Conservation (phyloP, 2,797 vertebrate species). For the Manis pentadactyla region DNA sequence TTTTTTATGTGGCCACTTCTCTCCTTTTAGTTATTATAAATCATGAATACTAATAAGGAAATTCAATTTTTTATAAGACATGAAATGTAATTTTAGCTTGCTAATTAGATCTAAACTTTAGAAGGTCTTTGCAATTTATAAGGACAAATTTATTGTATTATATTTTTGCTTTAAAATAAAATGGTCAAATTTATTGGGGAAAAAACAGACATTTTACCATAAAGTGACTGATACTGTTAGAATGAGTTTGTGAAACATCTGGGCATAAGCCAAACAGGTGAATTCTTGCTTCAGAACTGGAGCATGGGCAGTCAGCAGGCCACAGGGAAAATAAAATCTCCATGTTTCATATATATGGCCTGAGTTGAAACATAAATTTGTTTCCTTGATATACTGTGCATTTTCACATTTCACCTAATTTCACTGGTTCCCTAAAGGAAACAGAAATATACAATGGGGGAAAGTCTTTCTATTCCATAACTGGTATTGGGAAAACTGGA, state of each 20-base stretch:
- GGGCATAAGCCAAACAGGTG: background rate
- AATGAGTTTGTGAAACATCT: background rate
- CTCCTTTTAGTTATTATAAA: conserved; percentile 67
- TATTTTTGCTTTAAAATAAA: conserved; percentile 58
- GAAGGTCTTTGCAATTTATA: conserved; percentile 9
- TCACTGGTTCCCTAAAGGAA: background rate
- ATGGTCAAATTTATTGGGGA: background rate
- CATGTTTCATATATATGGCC: background rate
- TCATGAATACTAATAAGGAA: conserved; percentile 57
- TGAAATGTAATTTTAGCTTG: conserved; percentile 40
- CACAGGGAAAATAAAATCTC: background rate
- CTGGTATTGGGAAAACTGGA: too few species aligned
- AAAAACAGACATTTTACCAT: background rate
- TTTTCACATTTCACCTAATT: background rate
- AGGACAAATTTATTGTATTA: background rate
- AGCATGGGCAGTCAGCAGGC: background rate
- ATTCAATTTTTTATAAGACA: conserved; percentile 56
- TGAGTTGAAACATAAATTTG: background rate
- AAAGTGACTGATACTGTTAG: background rate
- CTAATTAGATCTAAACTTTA: conserved; percentile 59
- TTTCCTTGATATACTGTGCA: background rate
- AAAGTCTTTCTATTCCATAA: too few species aligned
- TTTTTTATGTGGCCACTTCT: conserved; percentile 60
- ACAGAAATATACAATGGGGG: too few species aligned
- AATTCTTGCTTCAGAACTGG: background rate